phyloP scores from a whole-genome alignment of 2,888 invertebrate genomes.

The Acrocera orbiculus region DNA sequence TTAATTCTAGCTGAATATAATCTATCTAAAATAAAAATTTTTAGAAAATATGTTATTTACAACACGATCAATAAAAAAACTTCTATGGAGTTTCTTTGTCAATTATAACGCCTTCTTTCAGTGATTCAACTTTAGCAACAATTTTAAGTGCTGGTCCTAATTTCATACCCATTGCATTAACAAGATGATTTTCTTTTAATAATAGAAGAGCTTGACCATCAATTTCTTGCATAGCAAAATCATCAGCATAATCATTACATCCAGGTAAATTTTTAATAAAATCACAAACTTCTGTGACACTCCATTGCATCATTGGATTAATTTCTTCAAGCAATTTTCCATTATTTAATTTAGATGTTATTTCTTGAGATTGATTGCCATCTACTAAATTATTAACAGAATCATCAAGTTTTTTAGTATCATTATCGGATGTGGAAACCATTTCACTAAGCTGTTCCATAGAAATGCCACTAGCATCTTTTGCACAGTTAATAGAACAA shows the following conservation, averaged over 20 bases:
- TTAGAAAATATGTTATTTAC: too few species aligned
- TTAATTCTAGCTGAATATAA: too few species aligned
- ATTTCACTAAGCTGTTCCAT: slow-evolving; percentile 12
- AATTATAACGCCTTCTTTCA: slow-evolving; percentile 29
- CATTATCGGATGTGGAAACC: slow-evolving; percentile 10
- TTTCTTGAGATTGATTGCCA: slow-evolving; percentile 1
- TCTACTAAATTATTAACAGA: neutral
- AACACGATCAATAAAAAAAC: too few species aligned
- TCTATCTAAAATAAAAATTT: too few species aligned
- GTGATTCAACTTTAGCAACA: slow-evolving; percentile 75
- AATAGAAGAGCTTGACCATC: slow-evolving; percentile 88
- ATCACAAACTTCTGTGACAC: slow-evolving; percentile 76
- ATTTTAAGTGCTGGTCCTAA: slow-evolving; percentile 91
- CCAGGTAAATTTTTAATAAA: slow-evolving; percentile 80
- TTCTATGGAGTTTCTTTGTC: slow-evolving; percentile 6
- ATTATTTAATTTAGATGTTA: neutral
- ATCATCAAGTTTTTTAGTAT: neutral
- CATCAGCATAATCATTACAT: slow-evolving; percentile 83
- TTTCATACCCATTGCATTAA: slow-evolving; percentile 88
- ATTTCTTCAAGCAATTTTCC: slow-evolving; percentile 15
- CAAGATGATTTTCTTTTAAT: slow-evolving; percentile 84
- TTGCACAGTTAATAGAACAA: slow-evolving; percentile 54
- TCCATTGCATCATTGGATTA: slow-evolving; percentile 28
- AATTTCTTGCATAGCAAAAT: slow-evolving; percentile 87
- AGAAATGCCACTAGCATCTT: slow-evolving; percentile 29